Evolutionary conservation across 2,888 invertebrate genomes (phyloP), one percentile per base, ranked within the genome.

Genomic region (Drosophila cognata): DNA sequence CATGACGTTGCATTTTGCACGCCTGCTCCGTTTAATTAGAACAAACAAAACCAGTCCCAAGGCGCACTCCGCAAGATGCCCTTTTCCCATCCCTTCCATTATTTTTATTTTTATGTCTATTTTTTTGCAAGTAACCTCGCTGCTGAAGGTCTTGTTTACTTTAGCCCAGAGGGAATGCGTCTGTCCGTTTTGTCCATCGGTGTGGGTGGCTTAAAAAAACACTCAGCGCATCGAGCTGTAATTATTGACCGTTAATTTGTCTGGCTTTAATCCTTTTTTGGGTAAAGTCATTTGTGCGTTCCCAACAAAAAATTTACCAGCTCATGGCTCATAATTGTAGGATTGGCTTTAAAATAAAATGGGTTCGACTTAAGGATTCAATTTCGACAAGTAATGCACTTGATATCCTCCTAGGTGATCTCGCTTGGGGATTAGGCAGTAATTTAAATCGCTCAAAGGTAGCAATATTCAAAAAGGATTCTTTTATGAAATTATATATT

Each of bases 201-300:
- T 85, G 88, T 89, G 87, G 88, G 88, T 85, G 88, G 88, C 77
- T 88, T 84, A 74, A 80, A 80, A 82, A 83, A 88, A 83, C 74
- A 87, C 57, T 67, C 66, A 68, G 79, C 29, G 29, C 31, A 56
- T 46, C 66, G 53, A 21, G 38, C 55, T 67, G 84, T 68, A 79
- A 84, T 79, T 82, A 79, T 46, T 74, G 65, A 68, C 74, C 74
- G 68, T 76, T 82, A 82, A 82, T 86, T 81, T 84, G 75, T 71
- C 77, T 73, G 70, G 65, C 53, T 67, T 77, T 78, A 87, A 87
- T 79, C 84, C 82, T 85, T 87, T 87, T 79, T 73, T 10, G n/a
- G 63, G 79, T 66, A 79, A 79, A 83, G 81, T 82, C 85, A 82
- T 85, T 77, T 63, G 74, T 74, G 79, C 82, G 82, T 76, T 71